Conservation (phyloP, 2,888 invertebrate species). For the Temnothorax rugatulus region DNA sequence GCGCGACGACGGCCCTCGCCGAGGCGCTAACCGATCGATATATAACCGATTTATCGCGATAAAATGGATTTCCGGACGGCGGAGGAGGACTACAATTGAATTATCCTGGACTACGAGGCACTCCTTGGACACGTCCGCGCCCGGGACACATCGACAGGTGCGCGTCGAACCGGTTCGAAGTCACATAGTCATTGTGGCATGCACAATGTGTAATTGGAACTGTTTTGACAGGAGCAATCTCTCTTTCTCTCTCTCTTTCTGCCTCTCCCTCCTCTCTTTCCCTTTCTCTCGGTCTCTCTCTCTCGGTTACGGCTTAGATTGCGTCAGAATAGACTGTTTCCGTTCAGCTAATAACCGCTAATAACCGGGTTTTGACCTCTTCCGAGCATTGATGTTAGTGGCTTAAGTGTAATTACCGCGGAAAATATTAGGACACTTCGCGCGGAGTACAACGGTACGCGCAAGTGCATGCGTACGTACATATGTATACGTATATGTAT, state of each 20-base stretch:
- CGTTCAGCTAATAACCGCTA: slow-evolving; percentile 42
- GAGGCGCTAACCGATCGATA: slow-evolving; percentile 30
- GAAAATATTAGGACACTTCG: neutral
- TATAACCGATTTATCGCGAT: slow-evolving; percentile 33
- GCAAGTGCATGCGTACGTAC: neutral
- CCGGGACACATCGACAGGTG: slow-evolving; percentile 27
- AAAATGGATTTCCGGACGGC: slow-evolving; percentile 38
- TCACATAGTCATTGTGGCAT: slow-evolving; percentile 9
- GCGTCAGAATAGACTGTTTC: slow-evolving; percentile 51
- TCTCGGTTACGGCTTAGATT: slow-evolving; percentile 13
- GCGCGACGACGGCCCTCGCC: neutral
- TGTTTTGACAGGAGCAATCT: slow-evolving; percentile 44
- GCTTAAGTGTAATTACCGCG: neutral
- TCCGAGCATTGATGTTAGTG: neutral
- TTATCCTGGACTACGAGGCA: slow-evolving; percentile 3
- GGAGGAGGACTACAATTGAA: slow-evolving; percentile 27
- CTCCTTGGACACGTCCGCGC: neutral
- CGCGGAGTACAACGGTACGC: neutral
- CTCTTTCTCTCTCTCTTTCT: neutral
- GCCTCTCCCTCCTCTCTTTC: neutral
- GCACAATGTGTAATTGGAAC: slow-evolving; percentile 34
- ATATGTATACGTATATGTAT: too few species aligned
- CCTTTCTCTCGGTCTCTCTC: neutral
- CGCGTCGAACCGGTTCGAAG: slow-evolving; percentile 3
- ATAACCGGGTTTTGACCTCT: slow-evolving; percentile 39